A percentile compares a stretch with the other conserved stretches of the same genome.
phyloP scores from a whole-genome alignment of 2,113 vertebrate species.

The Pedetes capensis region DNA sequence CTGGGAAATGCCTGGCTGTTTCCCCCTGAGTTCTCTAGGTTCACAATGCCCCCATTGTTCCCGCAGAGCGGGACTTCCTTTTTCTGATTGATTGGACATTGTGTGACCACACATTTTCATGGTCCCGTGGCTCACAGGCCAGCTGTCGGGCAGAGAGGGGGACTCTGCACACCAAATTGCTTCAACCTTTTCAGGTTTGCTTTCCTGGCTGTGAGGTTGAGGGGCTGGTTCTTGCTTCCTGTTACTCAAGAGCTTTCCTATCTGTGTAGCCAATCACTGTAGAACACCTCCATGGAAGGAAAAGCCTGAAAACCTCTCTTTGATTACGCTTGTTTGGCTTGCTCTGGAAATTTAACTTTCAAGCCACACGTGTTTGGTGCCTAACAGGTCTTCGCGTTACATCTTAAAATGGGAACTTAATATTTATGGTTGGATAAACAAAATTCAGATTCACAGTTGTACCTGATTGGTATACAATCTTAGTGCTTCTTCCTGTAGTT shows the following conservation, averaged over 20 bases:
- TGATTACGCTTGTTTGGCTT: background rate
- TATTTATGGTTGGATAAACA: background rate
- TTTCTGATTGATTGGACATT: constrained; percentile 42
- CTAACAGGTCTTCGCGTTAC: background rate
- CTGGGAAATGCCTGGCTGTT: constrained; percentile 23
- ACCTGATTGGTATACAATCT: background rate
- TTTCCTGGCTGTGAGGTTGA: background rate
- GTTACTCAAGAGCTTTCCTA: background rate
- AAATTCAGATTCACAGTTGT: background rate
- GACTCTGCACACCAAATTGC: background rate
- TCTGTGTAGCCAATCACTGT: background rate
- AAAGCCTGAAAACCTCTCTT: background rate
- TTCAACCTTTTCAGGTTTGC: background rate
- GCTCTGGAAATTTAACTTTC: background rate
- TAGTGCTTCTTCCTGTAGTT: background rate
- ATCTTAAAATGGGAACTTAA: background rate
- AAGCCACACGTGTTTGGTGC: background rate
- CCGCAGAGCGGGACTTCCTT: constrained; percentile 30
- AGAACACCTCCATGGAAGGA: background rate
- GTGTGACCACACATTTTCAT: background rate
- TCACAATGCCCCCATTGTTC: constrained; percentile 40
- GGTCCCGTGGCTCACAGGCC: background rate
- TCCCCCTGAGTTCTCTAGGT: background rate
- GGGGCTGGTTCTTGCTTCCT: background rate
- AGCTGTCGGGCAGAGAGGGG: background rate